A percentile compares a stretch with the other conserved stretches of the same genome.
These are phyloP conservation scores for Lepidochrysops patricia DNA, from an alignment of 2,888 invertebrate genomes.

Conservation along the genomic window DNA sequence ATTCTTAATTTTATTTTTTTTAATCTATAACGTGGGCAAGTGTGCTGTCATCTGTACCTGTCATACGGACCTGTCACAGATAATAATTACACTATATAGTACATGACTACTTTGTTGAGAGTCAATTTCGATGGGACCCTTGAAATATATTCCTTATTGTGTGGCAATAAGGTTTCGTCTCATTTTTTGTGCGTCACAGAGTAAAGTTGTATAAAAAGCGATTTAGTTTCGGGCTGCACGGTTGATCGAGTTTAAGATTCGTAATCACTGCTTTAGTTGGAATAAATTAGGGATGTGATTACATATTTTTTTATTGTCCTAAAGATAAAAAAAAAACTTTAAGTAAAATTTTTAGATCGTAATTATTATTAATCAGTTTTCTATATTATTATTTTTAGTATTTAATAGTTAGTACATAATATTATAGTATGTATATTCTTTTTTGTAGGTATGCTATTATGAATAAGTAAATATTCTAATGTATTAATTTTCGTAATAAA, in stretches of 20 bases:
- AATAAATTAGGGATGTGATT: constrained; percentile 39
- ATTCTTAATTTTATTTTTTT: neutral
- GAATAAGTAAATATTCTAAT: no score
- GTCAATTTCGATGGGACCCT: constrained; percentile 14
- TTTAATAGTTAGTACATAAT: no score
- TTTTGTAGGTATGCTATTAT: no score
- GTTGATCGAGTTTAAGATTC: constrained; percentile 62
- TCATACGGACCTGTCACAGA: constrained; percentile 62
- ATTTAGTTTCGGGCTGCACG: constrained; percentile 43
- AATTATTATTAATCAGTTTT: no score
- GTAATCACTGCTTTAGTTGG: constrained; percentile 46
- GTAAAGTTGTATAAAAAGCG: constrained; percentile 21
- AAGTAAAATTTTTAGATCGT: neutral
- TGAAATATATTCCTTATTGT: constrained; percentile 29
- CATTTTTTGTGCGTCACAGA: constrained; percentile 18
- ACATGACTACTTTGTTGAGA: constrained; percentile 42
- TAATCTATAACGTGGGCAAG: constrained; percentile 27
- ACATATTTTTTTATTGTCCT: neutral
- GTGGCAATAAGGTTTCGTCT: constrained; percentile 22
- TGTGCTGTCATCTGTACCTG: constrained; percentile 49
- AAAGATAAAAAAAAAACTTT: constrained; percentile 10
- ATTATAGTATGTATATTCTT: no score
- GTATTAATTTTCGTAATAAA: no score
- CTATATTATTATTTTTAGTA: no score
- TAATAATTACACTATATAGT: constrained; percentile 66